phyloP scores from a whole-genome alignment of 2,113 vertebrate species.

The Lycaon pictus region DNA sequence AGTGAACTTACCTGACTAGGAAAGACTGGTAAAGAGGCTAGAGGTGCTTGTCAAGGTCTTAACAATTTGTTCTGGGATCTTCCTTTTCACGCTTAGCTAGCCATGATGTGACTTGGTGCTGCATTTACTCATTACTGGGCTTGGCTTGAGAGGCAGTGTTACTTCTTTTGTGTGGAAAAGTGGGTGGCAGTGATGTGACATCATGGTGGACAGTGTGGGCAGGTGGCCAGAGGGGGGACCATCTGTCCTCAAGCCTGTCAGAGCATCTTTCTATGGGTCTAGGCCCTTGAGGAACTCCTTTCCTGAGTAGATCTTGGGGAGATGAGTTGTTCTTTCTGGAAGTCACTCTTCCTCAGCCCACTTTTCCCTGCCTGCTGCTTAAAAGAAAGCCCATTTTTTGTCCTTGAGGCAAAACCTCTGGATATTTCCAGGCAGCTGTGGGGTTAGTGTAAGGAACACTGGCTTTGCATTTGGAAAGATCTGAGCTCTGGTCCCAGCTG shows the following conservation, averaged over 20 bases:
- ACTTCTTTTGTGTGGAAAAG: not conserved
- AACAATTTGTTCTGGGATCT: rapidly evolving
- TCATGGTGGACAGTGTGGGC: not conserved
- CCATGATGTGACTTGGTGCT: not conserved
- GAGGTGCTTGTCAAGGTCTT: not conserved
- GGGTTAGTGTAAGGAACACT: not conserved
- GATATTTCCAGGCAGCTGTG: not conserved
- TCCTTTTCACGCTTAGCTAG: not conserved
- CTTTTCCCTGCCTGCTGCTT: not conserved
- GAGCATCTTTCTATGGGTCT: not conserved
- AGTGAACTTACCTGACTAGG: not conserved
- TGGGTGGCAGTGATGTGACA: rapidly evolving
- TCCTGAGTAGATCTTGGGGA: not conserved
- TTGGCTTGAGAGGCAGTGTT: not conserved
- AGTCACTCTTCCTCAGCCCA: not conserved
- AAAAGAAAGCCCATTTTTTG: not conserved
- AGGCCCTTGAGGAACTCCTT: not conserved
- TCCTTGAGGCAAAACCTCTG: not conserved
- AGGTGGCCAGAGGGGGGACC: not conserved
- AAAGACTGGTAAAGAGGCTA: not conserved
- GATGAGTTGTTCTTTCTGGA: not conserved
- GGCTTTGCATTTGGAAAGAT: not conserved
- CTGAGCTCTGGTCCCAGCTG: not conserved
- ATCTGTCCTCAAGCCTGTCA: not conserved
- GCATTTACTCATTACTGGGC: rapidly evolving